Evolutionary conservation across 2,113 vertebrate genomes (phyloP).

Genomic region (Albula glossodonta): DNA sequence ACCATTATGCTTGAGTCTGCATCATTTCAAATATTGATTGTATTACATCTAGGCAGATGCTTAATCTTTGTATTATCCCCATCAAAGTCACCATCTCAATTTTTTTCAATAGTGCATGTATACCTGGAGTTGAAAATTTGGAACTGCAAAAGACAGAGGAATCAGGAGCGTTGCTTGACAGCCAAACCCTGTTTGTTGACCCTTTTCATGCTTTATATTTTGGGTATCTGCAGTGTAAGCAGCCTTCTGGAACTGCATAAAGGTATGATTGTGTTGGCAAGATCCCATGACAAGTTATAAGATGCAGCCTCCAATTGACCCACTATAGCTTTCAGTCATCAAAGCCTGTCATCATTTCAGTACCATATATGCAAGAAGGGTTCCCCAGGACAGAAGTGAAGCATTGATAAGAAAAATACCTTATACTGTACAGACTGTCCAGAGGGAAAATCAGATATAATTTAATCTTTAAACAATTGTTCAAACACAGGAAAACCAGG

Average conservation of each 20-base stretch:
- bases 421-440: not conserved
- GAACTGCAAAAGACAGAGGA: not conserved
- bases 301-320: not conserved
- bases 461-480: not conserved
- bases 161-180: not conserved
- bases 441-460: not conserved
- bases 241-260: not conserved
- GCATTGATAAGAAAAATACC: not conserved
- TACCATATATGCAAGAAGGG: not conserved
- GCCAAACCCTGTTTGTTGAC: not conserved
- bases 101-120: not conserved
- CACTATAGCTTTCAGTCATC: not conserved
- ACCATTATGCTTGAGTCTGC: not conserved
- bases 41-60: not conserved
- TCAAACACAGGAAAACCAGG: constrained; percentile 1
- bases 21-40: not conserved
- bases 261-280: not conserved
- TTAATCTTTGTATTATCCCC: not conserved
- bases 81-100: not conserved
- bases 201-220: not conserved
- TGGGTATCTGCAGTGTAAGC: not conserved
- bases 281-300: not conserved
- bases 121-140: not conserved
- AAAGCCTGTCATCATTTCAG: not conserved
- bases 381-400: not conserved